phyloP scores from a whole-genome alignment of 2,113 vertebrate genomes.

The Patagioenas fasciata region DNA sequence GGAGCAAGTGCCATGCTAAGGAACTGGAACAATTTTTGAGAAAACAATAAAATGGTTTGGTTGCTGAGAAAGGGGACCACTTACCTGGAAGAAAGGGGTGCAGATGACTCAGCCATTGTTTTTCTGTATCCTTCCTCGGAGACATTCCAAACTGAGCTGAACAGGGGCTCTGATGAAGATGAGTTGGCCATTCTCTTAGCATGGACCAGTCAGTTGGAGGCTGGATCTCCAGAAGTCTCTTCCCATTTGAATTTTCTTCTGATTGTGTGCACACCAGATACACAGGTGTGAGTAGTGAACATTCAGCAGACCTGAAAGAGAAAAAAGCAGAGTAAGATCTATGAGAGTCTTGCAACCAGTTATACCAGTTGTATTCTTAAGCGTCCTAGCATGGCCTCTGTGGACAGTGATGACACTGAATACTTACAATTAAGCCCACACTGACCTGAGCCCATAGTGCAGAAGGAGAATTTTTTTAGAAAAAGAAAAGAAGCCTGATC shows the following conservation, averaged over 20 bases:
- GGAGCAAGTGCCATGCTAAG: accelerated
- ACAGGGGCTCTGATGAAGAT: not conserved
- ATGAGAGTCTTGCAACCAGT: not conserved
- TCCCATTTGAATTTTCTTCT: not conserved
- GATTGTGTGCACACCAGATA: not conserved
- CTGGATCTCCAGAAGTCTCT: not conserved
- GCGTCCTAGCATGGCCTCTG: not conserved
- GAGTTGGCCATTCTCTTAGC: not conserved
- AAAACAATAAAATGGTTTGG: not conserved
- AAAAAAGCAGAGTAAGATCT: not conserved
- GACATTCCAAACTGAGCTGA: not conserved
- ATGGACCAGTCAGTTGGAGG: not conserved
- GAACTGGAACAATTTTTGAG: not conserved
- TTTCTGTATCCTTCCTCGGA: not conserved
- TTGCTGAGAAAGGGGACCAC: not conserved
- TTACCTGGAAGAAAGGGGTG: not conserved
- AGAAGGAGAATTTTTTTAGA: not conserved
- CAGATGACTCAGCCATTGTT: not conserved
- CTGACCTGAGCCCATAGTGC: not conserved
- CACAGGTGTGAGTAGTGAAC: not conserved
- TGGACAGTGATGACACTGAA: not conserved
- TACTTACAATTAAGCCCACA: not conserved
- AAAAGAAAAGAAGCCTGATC: not conserved
- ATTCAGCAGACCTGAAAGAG: not conserved
- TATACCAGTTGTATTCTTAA: not conserved